Conservation (phyloP, 2,888 invertebrate species). For the Ypsolopha scabrella region DNA sequence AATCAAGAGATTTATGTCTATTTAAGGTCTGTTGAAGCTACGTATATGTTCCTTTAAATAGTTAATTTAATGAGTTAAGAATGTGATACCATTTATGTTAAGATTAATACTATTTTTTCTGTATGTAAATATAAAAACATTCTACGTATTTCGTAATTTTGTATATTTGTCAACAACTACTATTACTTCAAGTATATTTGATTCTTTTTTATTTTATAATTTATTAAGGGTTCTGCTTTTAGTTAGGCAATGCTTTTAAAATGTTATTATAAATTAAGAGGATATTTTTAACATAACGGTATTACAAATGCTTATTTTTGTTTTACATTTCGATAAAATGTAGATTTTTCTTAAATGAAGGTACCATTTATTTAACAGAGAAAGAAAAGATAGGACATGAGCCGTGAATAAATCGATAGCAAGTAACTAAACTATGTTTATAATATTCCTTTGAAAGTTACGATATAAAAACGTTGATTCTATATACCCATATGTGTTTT, state of each 20-base stretch:
- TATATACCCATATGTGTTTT: slow-evolving; percentile 12
- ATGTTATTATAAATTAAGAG: too few relatives aligned
- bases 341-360: too few relatives aligned
- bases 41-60: slow-evolving; percentile 54
- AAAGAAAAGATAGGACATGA: too few relatives aligned
- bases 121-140: slow-evolving; percentile 38
- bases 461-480: slow-evolving; percentile 54
- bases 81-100: slow-evolving; percentile 67
- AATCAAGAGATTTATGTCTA: slow-evolving; percentile 36
- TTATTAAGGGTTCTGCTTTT: too few relatives aligned
- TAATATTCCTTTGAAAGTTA: slow-evolving; percentile 11
- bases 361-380: too few relatives aligned
- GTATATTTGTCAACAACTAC: slow-evolving; percentile 12
- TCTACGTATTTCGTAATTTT: slow-evolving; percentile 24
- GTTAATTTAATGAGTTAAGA: slow-evolving; percentile 53
- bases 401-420: too few relatives aligned
- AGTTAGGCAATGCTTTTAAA: too few relatives aligned
- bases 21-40: slow-evolving; percentile 53
- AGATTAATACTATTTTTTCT: slow-evolving; percentile 41
- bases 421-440: neutral
- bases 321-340: too few relatives aligned
- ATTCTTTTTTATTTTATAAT: slow-evolving; percentile 17
- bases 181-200: slow-evolving; percentile 39
- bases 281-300: too few relatives aligned
- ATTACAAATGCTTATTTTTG: too few relatives aligned